Base-by-base conservation (phyloP, 2,888 invertebrate genomes). In the Psylliodes chrysocephalus region DNA sequence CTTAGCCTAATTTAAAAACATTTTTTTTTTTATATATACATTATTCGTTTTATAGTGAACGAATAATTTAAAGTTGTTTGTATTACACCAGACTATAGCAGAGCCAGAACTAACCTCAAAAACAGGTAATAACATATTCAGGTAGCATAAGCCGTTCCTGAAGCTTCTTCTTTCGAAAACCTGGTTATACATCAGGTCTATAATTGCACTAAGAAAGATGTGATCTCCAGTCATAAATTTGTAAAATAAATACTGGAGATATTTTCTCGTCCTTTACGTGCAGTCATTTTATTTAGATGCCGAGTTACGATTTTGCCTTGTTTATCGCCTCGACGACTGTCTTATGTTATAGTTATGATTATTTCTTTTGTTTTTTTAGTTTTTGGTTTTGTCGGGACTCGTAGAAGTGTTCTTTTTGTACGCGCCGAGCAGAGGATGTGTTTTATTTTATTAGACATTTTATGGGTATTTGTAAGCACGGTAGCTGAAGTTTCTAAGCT, bases 181-280 rank as follows among this genome's bases (percentile, higher is more conserved):
- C 74, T 74, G 77, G 75, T 78, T 76, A 80, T 80, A 80, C 81
- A 80, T 81, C 80, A 81, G 78, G 73, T 75, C 76, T 79, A 81
- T 81, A 81, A 81, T 81, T 81, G 81, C 81, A 78, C 78, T 77
- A 75, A 76, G 72, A 74, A 77, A 81, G 82, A 82, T 82, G 75
- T 77, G 79, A 82, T 82, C 82, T 82, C 75, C 73, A 70, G 72
- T 75, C 82, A 78, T 82, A 82, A 82, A 82, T 82, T 82, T 81
- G 81, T 82, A 81, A 82, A 82, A 82, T 82, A 82, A 82, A 82
- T 82, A 82, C 81, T 67, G 71, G 66, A 71, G 67, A 72, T 49
- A 28, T 28, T 15, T 42, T 67, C 69, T 67, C 59, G 59, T 33
- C 49, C 69, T 55, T 64, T 69, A 66, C 67, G 69, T 69, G 69